Conservation (phyloP, 1,140 invertebrate genomes). For the Limonius californicus region DNA sequence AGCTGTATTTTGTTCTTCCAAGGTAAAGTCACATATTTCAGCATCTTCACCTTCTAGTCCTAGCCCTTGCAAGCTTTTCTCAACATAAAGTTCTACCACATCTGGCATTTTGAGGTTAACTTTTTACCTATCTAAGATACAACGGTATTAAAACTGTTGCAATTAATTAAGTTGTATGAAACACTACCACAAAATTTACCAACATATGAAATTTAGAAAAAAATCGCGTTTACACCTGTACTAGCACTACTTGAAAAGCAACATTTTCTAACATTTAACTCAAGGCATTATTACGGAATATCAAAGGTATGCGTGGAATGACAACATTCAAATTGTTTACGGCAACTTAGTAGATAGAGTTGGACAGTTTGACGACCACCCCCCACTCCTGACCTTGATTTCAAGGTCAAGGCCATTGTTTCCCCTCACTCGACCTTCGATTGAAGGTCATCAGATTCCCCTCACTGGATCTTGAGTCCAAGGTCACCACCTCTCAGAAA, state of each 20-base stretch:
- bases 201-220: not conserved
- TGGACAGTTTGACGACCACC: too few species aligned
- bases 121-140: not conserved
- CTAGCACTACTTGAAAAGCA: not conserved
- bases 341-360: too few species aligned
- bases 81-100: slow-evolving; percentile 48
- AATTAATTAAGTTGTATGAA: not conserved
- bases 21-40: slow-evolving; percentile 73
- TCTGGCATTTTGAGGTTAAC: slow-evolving; percentile 44
- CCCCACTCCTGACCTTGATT: too few species aligned
- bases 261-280: slow-evolving; percentile 1
- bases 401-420: too few species aligned
- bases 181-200: too few species aligned
- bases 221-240: not conserved
- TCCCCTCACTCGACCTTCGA: too few species aligned
- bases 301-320: not conserved
- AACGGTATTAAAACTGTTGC: not conserved
- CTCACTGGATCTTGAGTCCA: too few species aligned
- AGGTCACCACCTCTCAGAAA: too few species aligned
- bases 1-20: slow-evolving; percentile 73
- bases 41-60: slow-evolving; percentile 49
- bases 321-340: too few species aligned
- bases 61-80: slow-evolving; percentile 46
- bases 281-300: slow-evolving; percentile 12
- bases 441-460: too few species aligned